Conservation (phyloP, 2,888 invertebrate genomes). For the Drosophila phalerata region DNA sequence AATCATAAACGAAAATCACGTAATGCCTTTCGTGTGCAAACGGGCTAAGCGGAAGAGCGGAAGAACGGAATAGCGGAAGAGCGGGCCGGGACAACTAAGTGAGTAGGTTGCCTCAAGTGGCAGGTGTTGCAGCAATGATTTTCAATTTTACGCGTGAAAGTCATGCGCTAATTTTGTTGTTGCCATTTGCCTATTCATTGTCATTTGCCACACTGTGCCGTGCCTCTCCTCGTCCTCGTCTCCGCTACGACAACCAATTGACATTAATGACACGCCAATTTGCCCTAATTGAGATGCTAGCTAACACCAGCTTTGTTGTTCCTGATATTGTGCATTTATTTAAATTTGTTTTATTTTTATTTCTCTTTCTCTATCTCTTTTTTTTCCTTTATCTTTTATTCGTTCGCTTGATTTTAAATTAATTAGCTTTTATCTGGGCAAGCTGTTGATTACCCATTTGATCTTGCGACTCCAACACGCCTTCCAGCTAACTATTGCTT, state of each 20-base stretch:
- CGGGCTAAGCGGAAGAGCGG: slow-evolving; percentile 7
- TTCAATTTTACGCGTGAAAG: slow-evolving; percentile 79
- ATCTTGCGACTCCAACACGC: neutral
- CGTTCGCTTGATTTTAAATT: neutral
- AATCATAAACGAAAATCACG: slow-evolving; percentile 83
- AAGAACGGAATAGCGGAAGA: neutral
- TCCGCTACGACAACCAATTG: slow-evolving; percentile 55
- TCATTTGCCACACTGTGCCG: slow-evolving; percentile 68
- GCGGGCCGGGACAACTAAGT: slow-evolving; percentile 2
- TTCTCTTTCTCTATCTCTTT: neutral
- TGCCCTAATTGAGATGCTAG: slow-evolving; percentile 72
- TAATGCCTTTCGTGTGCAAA: slow-evolving; percentile 61
- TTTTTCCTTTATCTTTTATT: too few relatives aligned
- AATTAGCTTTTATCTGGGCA: slow-evolving; percentile 19
- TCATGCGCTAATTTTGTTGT: slow-evolving; percentile 79
- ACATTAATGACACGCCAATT: slow-evolving; percentile 78
- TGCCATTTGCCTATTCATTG: slow-evolving; percentile 71
- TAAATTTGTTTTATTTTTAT: slow-evolving; percentile 49
- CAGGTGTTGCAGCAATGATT: slow-evolving; percentile 82
- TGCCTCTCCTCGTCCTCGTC: slow-evolving; percentile 1
- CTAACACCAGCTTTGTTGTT: slow-evolving; percentile 34
- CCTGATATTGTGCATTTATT: slow-evolving; percentile 47
- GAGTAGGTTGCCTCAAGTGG: slow-evolving; percentile 53
- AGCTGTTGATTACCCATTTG: slow-evolving; percentile 16
- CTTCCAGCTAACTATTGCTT: slow-evolving; percentile 21